Evolutionary conservation across 2,113 vertebrate genomes (phyloP), one percentile per base, ranked within the genome.

Genomic region (Psilopsiagon aymara): DNA sequence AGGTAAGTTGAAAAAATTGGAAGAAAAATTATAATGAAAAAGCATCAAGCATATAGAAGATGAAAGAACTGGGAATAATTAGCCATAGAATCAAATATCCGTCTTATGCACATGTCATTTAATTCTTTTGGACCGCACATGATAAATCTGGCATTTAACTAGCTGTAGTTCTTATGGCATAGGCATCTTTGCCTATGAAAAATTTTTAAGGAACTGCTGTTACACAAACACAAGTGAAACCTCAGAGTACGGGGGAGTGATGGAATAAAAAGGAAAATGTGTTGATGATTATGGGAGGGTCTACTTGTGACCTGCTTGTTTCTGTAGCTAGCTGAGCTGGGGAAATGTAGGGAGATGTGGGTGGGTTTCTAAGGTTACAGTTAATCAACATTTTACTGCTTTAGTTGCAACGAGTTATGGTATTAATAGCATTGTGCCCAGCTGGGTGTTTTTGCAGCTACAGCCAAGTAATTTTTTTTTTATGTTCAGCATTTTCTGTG

Each of bases 351-450:
- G 49, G 82, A 95, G 24, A 33, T 76, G 27, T 91, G 73, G 78
- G 64, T 88, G 82, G 19, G 70, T 94, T 97, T 96, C 94, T 90
- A 96, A 75, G 79, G 73, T 39, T 90, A 81, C 80, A n/a, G 18
- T 47, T 73, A 92, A 92, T 91, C 85, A 92, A 55, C 35, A 55
- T 64, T 88, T 90, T 84, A 75, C 52, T 94, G 55, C 12, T 85
- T 75, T 60, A 78, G 41, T 35, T 47, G 10, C 12, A 91, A 29
- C 59, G 88, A 83, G 2, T 28, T 85, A 59, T 9, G 21, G 12
- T 73, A 82, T 74, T 96, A 81, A 89, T 93, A 86, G 70, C 33
- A 63, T 14, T 25, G 49, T 53, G 60, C 12, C 31, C 88, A 10
- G 29, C 19, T 92, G 49, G 1, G 2, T 77, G 35, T 20, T 92